A percentile compares a stretch with the other conserved stretches of the same genome.
Evolutionary conservation across 2,888 invertebrate genomes (phyloP).

Genomic region (Patella pellucida): DNA sequence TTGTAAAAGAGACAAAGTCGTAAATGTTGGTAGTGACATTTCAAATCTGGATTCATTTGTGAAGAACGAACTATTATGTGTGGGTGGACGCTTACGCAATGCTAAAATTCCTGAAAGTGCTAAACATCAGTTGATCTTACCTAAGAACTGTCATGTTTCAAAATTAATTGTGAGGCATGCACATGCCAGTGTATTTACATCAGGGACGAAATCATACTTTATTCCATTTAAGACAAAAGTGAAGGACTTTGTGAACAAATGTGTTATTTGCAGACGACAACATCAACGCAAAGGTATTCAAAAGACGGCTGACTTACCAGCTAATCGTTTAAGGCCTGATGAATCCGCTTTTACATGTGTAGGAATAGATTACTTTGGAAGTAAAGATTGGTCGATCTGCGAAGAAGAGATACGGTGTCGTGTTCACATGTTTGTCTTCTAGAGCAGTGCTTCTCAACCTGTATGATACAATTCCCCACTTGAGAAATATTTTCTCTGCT

Average conservation of each 20-base stretch:
- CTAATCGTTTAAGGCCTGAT: not conserved
- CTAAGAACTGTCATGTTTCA: slow-evolving; percentile 15
- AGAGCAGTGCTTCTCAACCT: too few relatives aligned
- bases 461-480: too few relatives aligned
- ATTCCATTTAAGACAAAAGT: not conserved
- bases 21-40: not conserved
- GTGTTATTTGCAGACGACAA: too few relatives aligned
- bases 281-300: not conserved
- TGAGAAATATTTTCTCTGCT: too few relatives aligned
- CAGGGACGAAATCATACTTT: slow-evolving; percentile 4
- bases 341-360: slow-evolving; percentile 26
- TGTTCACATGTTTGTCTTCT: slow-evolving; percentile 35
- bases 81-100: slow-evolving; percentile 4
- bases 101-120: not conserved
- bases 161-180: slow-evolving; percentile 6
- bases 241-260: not conserved
- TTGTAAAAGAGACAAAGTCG: not conserved
- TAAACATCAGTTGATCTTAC: slow-evolving; percentile 20
- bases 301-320: not conserved
- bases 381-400: too few relatives aligned
- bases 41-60: not conserved
- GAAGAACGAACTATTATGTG: not conserved
- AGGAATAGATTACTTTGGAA: slow-evolving; percentile 30
- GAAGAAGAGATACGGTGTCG: slow-evolving; percentile 33
- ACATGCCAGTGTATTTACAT: slow-evolving; percentile 3